phyloP scores from a whole-genome alignment of 2,113 vertebrate genomes.

The Sciurus niger region DNA sequence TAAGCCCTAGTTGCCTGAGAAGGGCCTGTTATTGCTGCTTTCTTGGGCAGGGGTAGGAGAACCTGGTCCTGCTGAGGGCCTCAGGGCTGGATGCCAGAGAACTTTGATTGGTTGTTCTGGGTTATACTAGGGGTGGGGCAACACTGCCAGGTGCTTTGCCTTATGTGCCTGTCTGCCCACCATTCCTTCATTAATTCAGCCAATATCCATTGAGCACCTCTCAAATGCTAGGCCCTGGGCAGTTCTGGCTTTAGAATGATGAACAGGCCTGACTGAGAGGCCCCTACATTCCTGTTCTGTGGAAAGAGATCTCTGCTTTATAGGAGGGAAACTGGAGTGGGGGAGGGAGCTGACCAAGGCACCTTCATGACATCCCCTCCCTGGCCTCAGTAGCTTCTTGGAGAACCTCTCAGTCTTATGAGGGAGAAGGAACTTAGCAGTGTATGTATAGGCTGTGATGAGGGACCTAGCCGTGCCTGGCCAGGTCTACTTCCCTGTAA shows the following conservation, averaged over 20 bases:
- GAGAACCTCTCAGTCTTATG: neutral
- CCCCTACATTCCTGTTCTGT: neutral
- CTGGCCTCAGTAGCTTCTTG: neutral
- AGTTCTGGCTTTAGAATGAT: neutral
- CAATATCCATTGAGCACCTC: neutral
- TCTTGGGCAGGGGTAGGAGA: neutral
- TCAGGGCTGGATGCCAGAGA: slow-evolving; percentile 42
- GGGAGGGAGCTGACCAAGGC: neutral
- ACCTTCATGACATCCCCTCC: neutral
- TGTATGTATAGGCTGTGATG: neutral
- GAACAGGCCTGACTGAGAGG: neutral
- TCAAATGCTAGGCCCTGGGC: neutral
- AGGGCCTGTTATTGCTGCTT: neutral
- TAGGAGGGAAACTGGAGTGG: neutral
- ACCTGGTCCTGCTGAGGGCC: neutral
- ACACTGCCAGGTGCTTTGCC: neutral
- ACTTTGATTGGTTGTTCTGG: slow-evolving; percentile 40
- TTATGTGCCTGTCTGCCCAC: neutral
- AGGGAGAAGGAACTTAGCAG: neutral
- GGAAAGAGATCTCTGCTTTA: neutral
- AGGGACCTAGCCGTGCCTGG: neutral
- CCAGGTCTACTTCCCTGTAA: neutral
- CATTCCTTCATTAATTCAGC: neutral
- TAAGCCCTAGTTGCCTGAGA: neutral
- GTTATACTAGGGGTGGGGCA: neutral